Percentiles rank a stretch among this genome's conserved stretches.
Conservation (phyloP, 2,113 vertebrate genomes). For the Malurus alboscapulatus region DNA sequence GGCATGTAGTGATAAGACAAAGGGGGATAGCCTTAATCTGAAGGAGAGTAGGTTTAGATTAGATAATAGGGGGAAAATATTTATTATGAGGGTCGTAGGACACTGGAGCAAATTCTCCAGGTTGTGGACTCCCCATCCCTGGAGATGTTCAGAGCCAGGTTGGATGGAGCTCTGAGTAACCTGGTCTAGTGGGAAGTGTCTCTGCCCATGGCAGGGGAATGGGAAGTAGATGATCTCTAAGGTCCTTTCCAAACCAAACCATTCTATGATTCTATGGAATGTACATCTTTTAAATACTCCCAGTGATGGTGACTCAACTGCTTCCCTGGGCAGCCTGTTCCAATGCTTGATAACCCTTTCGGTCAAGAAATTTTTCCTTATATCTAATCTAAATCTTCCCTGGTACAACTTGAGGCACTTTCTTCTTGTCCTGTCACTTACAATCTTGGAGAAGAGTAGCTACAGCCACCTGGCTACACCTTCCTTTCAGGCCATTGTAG, state of each 20-base stretch:
- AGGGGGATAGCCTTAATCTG: neutral
- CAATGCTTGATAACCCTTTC: neutral
- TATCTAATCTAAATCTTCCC: neutral
- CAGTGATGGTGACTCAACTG: neutral
- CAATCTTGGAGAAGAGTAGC: neutral
- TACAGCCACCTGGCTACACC: rapidly evolving
- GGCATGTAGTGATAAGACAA: neutral
- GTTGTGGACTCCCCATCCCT: neutral
- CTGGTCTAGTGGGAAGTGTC: neutral
- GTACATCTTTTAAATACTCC: neutral
- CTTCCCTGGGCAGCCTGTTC: neutral
- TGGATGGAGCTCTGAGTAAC: neutral
- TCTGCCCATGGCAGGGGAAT: neutral
- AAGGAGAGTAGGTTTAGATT: neutral
- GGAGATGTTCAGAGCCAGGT: neutral
- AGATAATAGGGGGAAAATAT: neutral
- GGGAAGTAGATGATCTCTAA: neutral
- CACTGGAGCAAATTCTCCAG: neutral
- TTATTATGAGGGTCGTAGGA: neutral
- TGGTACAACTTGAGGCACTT: neutral
- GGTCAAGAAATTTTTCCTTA: neutral
- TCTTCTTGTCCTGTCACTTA: neutral
- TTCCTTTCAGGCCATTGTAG: neutral
- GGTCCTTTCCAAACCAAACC: neutral
- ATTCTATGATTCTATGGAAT: neutral